Evolutionary conservation across 2,797 vertebrate species (phyloP).

Genomic region (Smutsia gigantea): DNA sequence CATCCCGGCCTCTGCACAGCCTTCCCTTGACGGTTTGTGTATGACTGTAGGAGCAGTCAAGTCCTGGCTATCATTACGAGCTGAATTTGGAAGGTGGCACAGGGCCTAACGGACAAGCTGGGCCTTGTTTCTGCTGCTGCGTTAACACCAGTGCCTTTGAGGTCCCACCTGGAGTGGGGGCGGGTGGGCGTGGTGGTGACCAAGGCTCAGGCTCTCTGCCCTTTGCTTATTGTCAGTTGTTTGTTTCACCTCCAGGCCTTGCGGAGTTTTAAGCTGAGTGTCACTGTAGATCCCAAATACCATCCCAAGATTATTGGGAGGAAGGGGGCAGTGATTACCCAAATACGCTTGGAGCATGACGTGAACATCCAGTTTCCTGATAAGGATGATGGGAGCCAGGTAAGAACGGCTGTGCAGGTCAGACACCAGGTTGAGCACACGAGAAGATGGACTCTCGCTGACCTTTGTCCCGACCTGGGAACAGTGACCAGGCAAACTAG

Average conservation of each 20-base stretch:
- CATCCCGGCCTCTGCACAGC: too few relatives aligned
- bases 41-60: too few relatives aligned
- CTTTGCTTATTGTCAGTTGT: background rate
- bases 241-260: constrained; percentile 88
- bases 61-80: too few relatives aligned
- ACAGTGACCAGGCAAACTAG: too few relatives aligned
- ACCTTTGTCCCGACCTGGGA: background rate
- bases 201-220: rapidly evolving
- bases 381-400: constrained; percentile 97
- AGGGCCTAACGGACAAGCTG: background rate
- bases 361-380: constrained; percentile 99
- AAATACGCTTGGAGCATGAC: constrained; percentile 96
- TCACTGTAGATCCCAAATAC: constrained; percentile 98
- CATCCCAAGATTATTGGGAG: constrained; percentile 99
- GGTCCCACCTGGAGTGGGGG: background rate
- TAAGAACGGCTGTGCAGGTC: constrained; percentile 52
- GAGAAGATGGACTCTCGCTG: rapidly evolving
- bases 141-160: rapidly evolving
- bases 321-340: constrained; percentile 98
- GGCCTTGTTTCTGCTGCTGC: background rate
- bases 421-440: rapidly evolving
- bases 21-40: too few relatives aligned
- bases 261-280: constrained; percentile 96
- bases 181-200: rapidly evolving
- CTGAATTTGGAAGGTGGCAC: background rate